A percentile compares a stretch with the other conserved stretches of the same genome.
phyloP scores from a whole-genome alignment of 2,888 invertebrate genomes.

The Leptopterna dolabrata region DNA sequence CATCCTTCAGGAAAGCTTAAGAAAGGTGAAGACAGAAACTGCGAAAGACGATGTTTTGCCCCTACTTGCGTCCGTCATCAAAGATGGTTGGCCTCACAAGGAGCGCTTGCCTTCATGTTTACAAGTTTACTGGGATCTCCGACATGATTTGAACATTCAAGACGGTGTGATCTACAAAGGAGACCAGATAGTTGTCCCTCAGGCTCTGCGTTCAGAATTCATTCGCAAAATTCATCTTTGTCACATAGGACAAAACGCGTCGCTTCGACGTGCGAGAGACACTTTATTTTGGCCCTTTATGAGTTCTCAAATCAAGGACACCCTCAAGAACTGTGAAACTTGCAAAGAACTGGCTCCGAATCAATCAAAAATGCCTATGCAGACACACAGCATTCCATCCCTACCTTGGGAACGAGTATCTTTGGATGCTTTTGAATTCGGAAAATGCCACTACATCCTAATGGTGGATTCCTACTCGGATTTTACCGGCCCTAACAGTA shows the following conservation, averaged over 20 bases:
- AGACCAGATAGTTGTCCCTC: slow-evolving; percentile 25
- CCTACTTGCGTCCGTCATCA: no score
- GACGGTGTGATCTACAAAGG: not conserved
- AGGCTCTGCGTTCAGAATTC: not conserved
- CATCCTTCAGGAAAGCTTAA: no score
- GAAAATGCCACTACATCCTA: not conserved
- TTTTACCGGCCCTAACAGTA: no score
- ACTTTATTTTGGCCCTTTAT: no score
- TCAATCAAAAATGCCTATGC: no score
- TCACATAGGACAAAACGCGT: slow-evolving; percentile 24
- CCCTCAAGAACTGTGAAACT: not conserved
- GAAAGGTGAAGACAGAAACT: no score
- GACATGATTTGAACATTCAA: slow-evolving; percentile 1
- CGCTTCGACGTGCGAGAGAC: slow-evolving; percentile 2
- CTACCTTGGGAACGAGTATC: slow-evolving; percentile 35
- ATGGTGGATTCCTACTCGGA: slow-evolving; percentile 54
- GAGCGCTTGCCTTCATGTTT: no score
- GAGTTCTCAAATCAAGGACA: slow-evolving; percentile 15
- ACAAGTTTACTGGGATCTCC: no score
- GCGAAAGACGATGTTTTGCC: no score
- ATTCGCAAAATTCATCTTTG: slow-evolving; percentile 31
- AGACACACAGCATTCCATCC: slow-evolving; percentile 5
- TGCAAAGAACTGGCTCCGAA: no score
- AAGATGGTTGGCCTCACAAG: no score
- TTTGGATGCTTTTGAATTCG: not conserved